phyloP scores from a whole-genome alignment of 1,140 invertebrate species.

The Drosophila obscura region DNA sequence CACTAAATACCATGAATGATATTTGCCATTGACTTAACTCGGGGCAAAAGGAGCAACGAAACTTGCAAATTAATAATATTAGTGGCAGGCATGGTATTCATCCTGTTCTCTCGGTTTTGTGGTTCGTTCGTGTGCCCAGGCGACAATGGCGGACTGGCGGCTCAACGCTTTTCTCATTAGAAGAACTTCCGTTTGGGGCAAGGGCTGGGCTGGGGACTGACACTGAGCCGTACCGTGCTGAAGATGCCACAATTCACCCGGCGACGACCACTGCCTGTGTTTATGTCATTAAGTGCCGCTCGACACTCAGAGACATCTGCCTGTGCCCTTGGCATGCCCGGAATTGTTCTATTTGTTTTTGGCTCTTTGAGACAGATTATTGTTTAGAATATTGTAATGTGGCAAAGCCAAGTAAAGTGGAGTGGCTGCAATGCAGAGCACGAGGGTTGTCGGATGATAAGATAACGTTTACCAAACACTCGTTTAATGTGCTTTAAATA shows the following conservation, averaged over 20 bases:
- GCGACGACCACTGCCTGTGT: slow-evolving; percentile 30
- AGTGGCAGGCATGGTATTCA: slow-evolving; percentile 27
- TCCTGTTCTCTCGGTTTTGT: background rate
- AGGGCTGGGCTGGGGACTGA: background rate
- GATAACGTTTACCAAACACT: too few species aligned
- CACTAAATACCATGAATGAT: slow-evolving; percentile 66
- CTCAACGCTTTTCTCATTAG: slow-evolving; percentile 67
- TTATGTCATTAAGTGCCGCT: slow-evolving; percentile 71
- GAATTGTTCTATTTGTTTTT: slow-evolving; percentile 48
- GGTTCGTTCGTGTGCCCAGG: slow-evolving; percentile 18
- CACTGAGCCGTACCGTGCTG: background rate
- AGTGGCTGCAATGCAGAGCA: background rate
- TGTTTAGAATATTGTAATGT: slow-evolving; percentile 61
- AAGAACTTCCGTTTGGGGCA: slow-evolving; percentile 60
- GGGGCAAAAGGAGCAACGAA: slow-evolving; percentile 15
- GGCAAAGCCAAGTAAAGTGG: slow-evolving; percentile 38
- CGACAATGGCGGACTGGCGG: slow-evolving; percentile 34
- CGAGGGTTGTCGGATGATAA: slow-evolving; percentile 8
- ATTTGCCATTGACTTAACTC: slow-evolving; percentile 46
- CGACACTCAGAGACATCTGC: slow-evolving; percentile 32
- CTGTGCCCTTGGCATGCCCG: slow-evolving; percentile 18
- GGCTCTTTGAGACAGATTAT: slow-evolving; percentile 38
- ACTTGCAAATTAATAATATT: slow-evolving; percentile 73
- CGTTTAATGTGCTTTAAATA: too few species aligned
- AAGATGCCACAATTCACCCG: slow-evolving; percentile 27